A percentile compares a stretch with the other conserved stretches of the same genome.
phyloP scores from a whole-genome alignment of 1,140 invertebrate genomes.

The Bombus cullumanus region DNA sequence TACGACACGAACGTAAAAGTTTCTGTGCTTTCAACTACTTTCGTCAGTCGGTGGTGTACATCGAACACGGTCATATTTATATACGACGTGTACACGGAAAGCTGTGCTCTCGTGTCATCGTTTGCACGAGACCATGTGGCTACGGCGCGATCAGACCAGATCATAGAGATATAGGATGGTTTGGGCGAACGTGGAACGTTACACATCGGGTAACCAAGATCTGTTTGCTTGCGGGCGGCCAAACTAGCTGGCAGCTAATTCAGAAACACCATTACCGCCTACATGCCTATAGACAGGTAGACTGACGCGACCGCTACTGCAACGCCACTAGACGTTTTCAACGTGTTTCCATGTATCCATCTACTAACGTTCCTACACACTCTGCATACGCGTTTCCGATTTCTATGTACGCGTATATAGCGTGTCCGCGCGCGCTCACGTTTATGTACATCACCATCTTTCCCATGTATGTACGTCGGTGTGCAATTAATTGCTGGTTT shows the following conservation, averaged over 20 bases:
- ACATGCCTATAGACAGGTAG: slow-evolving; percentile 75
- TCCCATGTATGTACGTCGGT: background rate
- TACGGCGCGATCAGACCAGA: slow-evolving; percentile 58
- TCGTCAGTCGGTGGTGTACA: too few relatives aligned
- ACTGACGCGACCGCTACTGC: slow-evolving; percentile 51
- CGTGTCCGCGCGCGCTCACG: background rate
- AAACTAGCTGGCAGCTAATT: slow-evolving; percentile 82
- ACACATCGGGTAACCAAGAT: slow-evolving; percentile 83
- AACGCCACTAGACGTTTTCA: slow-evolving; percentile 18
- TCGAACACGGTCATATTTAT: background rate
- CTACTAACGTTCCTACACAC: slow-evolving; percentile 1
- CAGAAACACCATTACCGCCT: slow-evolving; percentile 82
- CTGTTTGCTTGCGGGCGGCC: slow-evolving; percentile 82
- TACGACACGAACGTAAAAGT: too few relatives aligned
- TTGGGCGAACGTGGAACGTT: slow-evolving; percentile 79
- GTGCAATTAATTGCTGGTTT: background rate
- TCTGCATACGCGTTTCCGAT: slow-evolving; percentile 10
- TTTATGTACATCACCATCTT: background rate
- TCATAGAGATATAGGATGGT: slow-evolving; percentile 67
- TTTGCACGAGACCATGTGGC: slow-evolving; percentile 22
- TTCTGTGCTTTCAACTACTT: too few relatives aligned
- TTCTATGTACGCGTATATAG: background rate
- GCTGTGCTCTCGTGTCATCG: background rate
- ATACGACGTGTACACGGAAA: background rate
- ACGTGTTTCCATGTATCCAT: slow-evolving; percentile 21